Conservation (phyloP, 2,113 vertebrate species). For the Sinocyclocheilus anophthalmus region DNA sequence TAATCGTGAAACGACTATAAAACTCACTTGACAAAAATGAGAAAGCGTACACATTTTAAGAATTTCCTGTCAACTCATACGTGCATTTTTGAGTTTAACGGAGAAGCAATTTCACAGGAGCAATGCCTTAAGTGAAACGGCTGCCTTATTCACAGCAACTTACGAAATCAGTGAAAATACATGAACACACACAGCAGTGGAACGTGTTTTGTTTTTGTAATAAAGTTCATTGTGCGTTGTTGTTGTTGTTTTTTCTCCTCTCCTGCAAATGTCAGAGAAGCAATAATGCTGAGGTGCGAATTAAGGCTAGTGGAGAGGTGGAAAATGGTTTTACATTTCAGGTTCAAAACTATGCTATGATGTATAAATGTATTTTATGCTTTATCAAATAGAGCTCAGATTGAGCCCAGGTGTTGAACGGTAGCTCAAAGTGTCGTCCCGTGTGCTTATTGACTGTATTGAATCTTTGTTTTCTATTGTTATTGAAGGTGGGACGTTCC, state of each 20-base stretch:
- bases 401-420: constrained; percentile 80
- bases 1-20: neutral
- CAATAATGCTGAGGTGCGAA: constrained; percentile 82
- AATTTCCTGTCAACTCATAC: neutral
- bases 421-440: constrained; percentile 79
- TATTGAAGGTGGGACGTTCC: constrained; percentile 57
- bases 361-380: constrained; percentile 89
- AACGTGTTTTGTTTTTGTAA: constrained; percentile 10
- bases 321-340: constrained; percentile 68
- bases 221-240: constrained; percentile 57
- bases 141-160: constrained; percentile 65
- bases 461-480: constrained; percentile 32
- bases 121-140: constrained; percentile 76
- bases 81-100: neutral
- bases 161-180: constrained; percentile 12
- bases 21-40: neutral
- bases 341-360: constrained; percentile 74
- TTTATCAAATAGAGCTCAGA: constrained; percentile 83
- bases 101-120: constrained; percentile 66
- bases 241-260: constrained; percentile 43
- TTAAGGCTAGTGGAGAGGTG: constrained; percentile 29
- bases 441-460: constrained; percentile 68
- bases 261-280: constrained; percentile 64
- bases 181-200: constrained; percentile 35
- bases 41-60: neutral